Evolutionary conservation across 1,140 invertebrate genomes (phyloP).

Genomic region (Drosophila teissieri): DNA sequence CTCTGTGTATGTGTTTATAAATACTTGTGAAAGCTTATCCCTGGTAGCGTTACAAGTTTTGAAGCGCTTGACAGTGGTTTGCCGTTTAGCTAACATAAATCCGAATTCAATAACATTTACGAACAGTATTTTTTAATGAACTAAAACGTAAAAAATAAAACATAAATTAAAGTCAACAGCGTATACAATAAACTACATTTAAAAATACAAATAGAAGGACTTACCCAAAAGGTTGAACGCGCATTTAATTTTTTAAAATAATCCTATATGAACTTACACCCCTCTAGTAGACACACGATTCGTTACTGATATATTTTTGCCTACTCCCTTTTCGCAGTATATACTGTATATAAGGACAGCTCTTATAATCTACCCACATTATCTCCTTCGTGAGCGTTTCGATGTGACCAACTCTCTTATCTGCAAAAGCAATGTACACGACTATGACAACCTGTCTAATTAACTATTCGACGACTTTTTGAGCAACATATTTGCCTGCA

Average conservation of each 20-base stretch:
- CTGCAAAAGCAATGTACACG: conserved; percentile 16
- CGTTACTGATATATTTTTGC: conserved; percentile 54
- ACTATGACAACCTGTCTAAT: conserved; percentile 41
- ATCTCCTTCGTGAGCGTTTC: conserved; percentile 51
- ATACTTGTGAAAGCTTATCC: conserved; percentile 40
- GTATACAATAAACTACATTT: conserved; percentile 51
- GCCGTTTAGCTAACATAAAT: conserved; percentile 57
- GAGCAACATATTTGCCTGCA: conserved; percentile 80
- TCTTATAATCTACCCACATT: conserved; percentile 18
- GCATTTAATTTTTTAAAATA: conserved; percentile 69
- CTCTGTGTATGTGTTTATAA: conserved; percentile 12
- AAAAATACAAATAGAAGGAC: conserved; percentile 23
- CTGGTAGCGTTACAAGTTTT: conserved; percentile 45
- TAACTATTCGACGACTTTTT: conserved; percentile 63
- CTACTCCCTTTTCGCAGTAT: conserved; percentile 18
- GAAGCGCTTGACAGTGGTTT: conserved; percentile 31
- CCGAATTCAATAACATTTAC: conserved; percentile 60
- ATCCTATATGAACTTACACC: conserved; percentile 23
- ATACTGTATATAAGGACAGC: conserved; percentile 20
- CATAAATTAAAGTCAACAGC: conserved; percentile 13
- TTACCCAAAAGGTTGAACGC: conserved; percentile 66
- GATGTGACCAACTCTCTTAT: conserved; percentile 67
- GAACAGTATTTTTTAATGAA: conserved; percentile 71
- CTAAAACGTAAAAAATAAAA: conserved; percentile 16
- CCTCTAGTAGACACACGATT: conserved; percentile 21